Evolutionary conservation across 2,113 vertebrate genomes (phyloP).

Genomic region (Gnathochromis pfefferi): DNA sequence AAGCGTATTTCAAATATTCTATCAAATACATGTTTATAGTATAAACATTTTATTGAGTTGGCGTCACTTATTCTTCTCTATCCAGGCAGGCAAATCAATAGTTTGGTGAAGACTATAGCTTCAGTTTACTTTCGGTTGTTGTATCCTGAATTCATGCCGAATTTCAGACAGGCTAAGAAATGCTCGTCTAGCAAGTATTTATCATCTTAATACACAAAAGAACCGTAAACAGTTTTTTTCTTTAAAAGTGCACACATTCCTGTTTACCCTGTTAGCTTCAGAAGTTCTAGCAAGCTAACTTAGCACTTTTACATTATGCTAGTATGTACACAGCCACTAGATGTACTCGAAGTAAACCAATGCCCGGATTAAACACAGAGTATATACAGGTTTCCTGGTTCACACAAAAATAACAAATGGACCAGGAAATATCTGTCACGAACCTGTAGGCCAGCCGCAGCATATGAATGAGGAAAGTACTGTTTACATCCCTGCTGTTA

Average conservation of each 20-base stretch:
- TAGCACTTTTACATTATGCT: neutral
- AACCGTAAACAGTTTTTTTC: neutral
- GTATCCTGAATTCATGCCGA: neutral
- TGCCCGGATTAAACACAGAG: neutral
- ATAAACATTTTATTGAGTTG: neutral
- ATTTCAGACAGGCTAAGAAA: neutral
- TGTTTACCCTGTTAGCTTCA: neutral
- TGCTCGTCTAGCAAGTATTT: neutral
- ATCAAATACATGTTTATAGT: neutral
- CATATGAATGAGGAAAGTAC: neutral
- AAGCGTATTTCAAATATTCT: neutral
- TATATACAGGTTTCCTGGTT: accelerated
- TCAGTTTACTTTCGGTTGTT: neutral
- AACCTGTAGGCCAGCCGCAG: neutral
- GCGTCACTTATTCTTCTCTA: neutral
- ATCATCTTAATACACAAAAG: neutral
- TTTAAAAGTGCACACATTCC: neutral
- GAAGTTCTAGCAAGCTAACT: neutral
- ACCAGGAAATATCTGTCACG: neutral
- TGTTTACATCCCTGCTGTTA: conserved; percentile 43
- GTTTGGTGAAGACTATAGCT: neutral
- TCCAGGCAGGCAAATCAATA: neutral
- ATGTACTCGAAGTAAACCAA: neutral
- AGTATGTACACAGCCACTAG: neutral
- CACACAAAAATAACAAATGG: neutral